These are phyloP conservation scores for Sus cebifrons DNA, from an alignment of 2,797 vertebrate genomes.

Conservation along the genomic window DNA sequence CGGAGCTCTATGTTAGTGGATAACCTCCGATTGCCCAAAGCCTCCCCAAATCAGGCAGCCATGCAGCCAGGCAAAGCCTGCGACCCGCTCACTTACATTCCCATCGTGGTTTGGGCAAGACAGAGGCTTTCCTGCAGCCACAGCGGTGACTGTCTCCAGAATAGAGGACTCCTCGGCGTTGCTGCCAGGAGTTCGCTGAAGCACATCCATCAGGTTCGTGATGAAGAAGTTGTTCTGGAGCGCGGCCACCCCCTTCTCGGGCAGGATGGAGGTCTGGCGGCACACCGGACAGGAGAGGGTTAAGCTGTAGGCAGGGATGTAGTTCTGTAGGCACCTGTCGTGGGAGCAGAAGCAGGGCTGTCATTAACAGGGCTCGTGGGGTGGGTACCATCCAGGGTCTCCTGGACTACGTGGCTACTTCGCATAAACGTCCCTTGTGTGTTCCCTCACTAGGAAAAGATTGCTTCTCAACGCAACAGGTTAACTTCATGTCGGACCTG, in stretches of 20 bases:
- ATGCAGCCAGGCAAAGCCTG: rapidly evolving
- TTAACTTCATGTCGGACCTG: neutral
- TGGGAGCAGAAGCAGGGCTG: slow-evolving; percentile 43
- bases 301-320: slow-evolving; percentile 98
- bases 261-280: slow-evolving; percentile 99
- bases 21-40: neutral
- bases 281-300: slow-evolving; percentile 99
- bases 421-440: neutral
- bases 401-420: neutral
- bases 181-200: slow-evolving; percentile 96
- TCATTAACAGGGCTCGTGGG: neutral
- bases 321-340: slow-evolving; percentile 98
- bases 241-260: slow-evolving; percentile 98
- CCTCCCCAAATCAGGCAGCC: neutral
- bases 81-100: slow-evolving; percentile 92
- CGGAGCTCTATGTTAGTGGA: neutral
- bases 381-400: rapidly evolving
- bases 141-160: slow-evolving; percentile 93
- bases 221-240: slow-evolving; percentile 99
- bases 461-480: slow-evolving; percentile 23
- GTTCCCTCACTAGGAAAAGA: slow-evolving; percentile 49
- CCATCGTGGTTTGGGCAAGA: slow-evolving; percentile 98
- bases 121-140: slow-evolving; percentile 95
- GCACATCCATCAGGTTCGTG: slow-evolving; percentile 99
- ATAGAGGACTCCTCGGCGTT: slow-evolving; percentile 94